Evolutionary conservation across 2,888 invertebrate genomes (phyloP).

Genomic region (Pammene fasciana): DNA sequence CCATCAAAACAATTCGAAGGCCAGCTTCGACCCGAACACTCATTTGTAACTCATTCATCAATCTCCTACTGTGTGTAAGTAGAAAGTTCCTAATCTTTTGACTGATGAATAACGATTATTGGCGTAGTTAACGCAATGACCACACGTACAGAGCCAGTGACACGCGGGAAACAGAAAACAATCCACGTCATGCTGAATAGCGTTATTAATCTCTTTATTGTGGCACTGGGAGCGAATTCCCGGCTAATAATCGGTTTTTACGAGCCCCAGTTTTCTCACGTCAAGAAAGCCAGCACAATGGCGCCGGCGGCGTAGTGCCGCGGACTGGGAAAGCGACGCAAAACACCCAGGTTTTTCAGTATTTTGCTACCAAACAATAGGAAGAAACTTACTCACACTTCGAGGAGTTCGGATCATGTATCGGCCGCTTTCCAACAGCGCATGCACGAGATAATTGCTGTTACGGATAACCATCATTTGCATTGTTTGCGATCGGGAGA

Average conservation of each 20-base stretch:
- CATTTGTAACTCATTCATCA: constrained; percentile 32
- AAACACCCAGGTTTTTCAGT: constrained; percentile 63
- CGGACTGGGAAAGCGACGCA: constrained; percentile 67
- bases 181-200: constrained; percentile 34
- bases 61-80: constrained; percentile 45
- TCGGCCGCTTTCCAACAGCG: constrained; percentile 73
- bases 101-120: constrained; percentile 52
- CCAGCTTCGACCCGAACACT: constrained; percentile 53
- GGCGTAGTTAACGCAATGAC: constrained; percentile 56
- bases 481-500: constrained; percentile 76
- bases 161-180: constrained; percentile 36
- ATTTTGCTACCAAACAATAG: constrained; percentile 69
- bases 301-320: constrained; percentile 32
- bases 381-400: constrained; percentile 76
- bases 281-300: constrained; percentile 45
- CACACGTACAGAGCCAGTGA: constrained; percentile 4
- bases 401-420: constrained; percentile 61
- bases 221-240: constrained; percentile 55
- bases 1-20: constrained; percentile 51
- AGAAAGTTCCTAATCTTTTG: constrained; percentile 55
- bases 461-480: constrained; percentile 77
- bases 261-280: constrained; percentile 56
- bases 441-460: constrained; percentile 67
- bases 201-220: constrained; percentile 41
- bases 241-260: constrained; percentile 55